Base-by-base conservation (phyloP, 2,113 vertebrate species). In the Leiothrix lutea region DNA sequence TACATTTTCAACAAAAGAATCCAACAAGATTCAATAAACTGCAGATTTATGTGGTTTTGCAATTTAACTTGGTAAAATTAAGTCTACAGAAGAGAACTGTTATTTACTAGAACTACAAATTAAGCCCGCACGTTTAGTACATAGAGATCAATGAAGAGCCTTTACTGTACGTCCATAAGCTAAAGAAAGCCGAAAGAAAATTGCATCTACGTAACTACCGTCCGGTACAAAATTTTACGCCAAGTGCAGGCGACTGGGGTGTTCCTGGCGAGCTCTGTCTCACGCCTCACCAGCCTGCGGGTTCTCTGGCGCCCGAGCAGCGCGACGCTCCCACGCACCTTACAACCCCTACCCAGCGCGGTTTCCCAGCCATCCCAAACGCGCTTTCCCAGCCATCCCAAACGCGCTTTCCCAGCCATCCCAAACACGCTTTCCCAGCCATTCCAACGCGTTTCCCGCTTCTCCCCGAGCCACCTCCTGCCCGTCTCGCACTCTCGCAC, bases 341-440 rank as follows among this genome's bases (percentile, higher is more conserved):
- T 0, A 1, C 62, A 9, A 0, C 4, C 22, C 53, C 2, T 33
- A 31, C 22, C 20, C 58, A 5, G 2, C 3, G 2, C 26, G 0
- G 42, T 21, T 13, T 25, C 69, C 44, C 64, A 0, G 53, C 14
- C 20, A 2, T 2, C 11, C 5, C 22, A 4, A 38, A 14, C 1
- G 54, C 51, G 11, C 36, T 20, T 11, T 23, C 67, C 42, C 69
- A 0, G 53, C 12, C 19, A 2, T 33, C 21, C 19, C 57, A 38
- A 6, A 2, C 3, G 2, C 26, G 0, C 47, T 21, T 13, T 25
- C 69, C 38, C 69, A 0, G 44, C 14, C 18, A 2, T 3, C 12
- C 6, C 22, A 38, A 6, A 2, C 3, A 2, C 26, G 0, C 47
- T 21, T 13, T 25, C 69, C 38, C 69, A 0, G 44, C 14, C 18